phyloP scores from a whole-genome alignment of 2,888 invertebrate species.

The Caenorhabditis sp. region DNA sequence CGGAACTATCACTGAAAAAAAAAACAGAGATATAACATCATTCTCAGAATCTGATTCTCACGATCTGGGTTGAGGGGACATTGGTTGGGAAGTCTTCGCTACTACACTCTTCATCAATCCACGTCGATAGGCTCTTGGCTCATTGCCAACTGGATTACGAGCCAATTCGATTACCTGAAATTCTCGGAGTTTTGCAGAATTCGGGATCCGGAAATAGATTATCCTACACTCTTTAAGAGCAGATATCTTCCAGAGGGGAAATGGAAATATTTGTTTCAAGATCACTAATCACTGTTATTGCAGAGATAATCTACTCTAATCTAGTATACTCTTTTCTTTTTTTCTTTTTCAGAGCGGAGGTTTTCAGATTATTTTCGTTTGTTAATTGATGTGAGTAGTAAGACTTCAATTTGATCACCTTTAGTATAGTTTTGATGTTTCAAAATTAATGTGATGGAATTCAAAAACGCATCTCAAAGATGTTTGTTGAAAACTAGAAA shows the following conservation, averaged over 20 bases:
- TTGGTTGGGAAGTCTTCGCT: conserved; percentile 71
- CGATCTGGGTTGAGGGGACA: conserved; percentile 50
- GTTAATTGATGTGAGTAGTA: conserved; percentile 4
- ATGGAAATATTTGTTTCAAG: conserved; percentile 31
- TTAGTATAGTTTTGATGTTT: conserved; percentile 4
- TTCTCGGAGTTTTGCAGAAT: not conserved
- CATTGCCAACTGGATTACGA: conserved; percentile 79
- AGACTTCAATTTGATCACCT: conserved; percentile 29
- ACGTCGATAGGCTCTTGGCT: conserved; percentile 80
- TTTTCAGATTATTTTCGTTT: not conserved
- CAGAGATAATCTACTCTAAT: conserved; percentile 32
- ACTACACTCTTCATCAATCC: conserved; percentile 83
- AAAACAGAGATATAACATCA: not conserved
- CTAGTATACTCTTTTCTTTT: conserved; percentile 16
- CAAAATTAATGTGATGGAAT: conserved; percentile 1
- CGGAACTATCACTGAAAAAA: conserved; percentile 69
- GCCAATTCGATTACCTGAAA: conserved; percentile 76
- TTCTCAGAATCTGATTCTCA: conserved; percentile 4
- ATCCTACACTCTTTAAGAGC: conserved; percentile 11
- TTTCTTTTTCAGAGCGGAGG: not conserved
- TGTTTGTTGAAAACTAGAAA: not conserved
- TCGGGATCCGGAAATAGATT: conserved; percentile 21
- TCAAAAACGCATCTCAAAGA: not conserved
- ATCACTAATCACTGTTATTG: conserved; percentile 21
- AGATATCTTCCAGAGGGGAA: conserved; percentile 16